Conservation (phyloP, 2,113 vertebrate genomes). For the Parus major region DNA sequence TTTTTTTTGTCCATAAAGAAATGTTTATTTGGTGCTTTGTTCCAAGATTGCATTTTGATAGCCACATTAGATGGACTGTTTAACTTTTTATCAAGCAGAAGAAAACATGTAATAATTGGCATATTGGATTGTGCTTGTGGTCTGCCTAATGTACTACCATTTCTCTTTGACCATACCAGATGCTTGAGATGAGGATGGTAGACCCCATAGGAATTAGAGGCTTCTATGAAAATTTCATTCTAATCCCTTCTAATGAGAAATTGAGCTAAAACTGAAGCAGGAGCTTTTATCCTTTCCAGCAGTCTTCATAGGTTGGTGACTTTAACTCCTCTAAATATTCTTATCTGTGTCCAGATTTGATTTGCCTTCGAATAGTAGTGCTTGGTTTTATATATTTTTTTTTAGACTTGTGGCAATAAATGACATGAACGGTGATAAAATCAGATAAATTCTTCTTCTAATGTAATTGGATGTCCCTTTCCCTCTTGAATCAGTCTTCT, state of each 20-base stretch:
- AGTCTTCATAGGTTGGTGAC: background rate
- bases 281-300: slow-evolving; percentile 23
- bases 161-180: slow-evolving; percentile 52
- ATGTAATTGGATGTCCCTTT: background rate
- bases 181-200: slow-evolving; percentile 38
- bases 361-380: background rate
- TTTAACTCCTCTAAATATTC: background rate
- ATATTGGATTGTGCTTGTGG: slow-evolving; percentile 20
- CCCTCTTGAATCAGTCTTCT: background rate
- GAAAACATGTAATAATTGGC: slow-evolving; percentile 30
- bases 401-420: background rate
- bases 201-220: slow-evolving; percentile 37
- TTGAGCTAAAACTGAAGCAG: slow-evolving; percentile 42
- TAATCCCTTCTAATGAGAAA: slow-evolving; percentile 65
- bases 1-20: background rate
- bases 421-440: background rate
- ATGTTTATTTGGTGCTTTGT: background rate
- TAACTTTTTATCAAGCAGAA: slow-evolving; percentile 22
- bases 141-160: background rate
- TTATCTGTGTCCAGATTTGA: background rate
- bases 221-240: slow-evolving; percentile 51
- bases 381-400: background rate
- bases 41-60: background rate
- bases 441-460: background rate
- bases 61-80: background rate